Conservation (phyloP, 2,113 vertebrate genomes). For the Tonatia bakeri region DNA sequence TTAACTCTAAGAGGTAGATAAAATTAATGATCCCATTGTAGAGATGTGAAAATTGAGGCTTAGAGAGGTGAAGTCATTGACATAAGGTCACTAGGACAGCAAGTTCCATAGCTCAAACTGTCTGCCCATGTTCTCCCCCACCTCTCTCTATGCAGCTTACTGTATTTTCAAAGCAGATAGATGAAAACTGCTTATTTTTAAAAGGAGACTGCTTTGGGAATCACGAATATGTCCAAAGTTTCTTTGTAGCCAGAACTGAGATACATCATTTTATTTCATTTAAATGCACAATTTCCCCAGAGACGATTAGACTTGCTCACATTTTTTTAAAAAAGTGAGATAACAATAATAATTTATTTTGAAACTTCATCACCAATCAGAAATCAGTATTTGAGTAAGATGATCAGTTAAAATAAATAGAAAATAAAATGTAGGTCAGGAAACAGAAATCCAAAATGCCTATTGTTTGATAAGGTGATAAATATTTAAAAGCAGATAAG, state of each 20-base stretch:
- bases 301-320: neutral
- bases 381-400: neutral
- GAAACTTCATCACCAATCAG: neutral
- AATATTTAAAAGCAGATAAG: conserved; percentile 42
- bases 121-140: neutral
- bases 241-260: neutral
- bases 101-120: neutral
- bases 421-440: conserved; percentile 39
- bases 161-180: neutral
- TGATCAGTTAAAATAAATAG: conserved; percentile 30
- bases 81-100: neutral
- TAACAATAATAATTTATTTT: conserved; percentile 10
- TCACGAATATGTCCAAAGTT: neutral
- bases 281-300: neutral
- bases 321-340: neutral
- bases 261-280: neutral
- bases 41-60: neutral
- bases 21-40: neutral
- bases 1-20: neutral
- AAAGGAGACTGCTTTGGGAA: neutral
- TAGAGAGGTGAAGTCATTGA: neutral
- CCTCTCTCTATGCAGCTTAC: neutral
- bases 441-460: neutral
- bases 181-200: neutral
- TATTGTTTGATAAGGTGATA: neutral